Base-by-base conservation (phyloP, 1,140 invertebrate species). In the Pantala flavescens region DNA sequence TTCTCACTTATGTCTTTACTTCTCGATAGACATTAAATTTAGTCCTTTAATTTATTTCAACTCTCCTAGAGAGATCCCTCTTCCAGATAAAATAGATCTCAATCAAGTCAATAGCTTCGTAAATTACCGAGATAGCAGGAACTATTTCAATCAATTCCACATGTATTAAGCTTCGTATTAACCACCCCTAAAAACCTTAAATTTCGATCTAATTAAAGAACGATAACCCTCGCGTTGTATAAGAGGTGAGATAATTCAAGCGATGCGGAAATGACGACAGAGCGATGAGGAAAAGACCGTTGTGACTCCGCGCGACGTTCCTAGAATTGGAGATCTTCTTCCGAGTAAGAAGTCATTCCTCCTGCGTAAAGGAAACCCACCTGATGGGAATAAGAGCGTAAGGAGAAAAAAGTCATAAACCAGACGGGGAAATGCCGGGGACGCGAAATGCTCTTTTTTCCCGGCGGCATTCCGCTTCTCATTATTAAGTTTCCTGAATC, bases 301-400 rank as follows among this genome's bases (percentile, higher is more conserved):
- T 21, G 49, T 63, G 49, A 63, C 49, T 63, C 49, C 49, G n/a
- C 16, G 49, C 49, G 3, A 63, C 49, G 49, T 63, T 63, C 49
- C n/a, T 21, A 21, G 49, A 63, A 63, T 63, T 21, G 49, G 49
- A 19, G 49, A 63, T 63, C 49, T 63, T 63, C 49, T 63, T 63
- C 49, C 49, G 14, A 63, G 49, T 63, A 63, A 63, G 49, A 63
- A 63, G 49, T 63, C 49, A 63, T 63, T 63, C 49, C 49, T 63
- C 49, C 49, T 63, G n/a, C 3, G 49, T 16, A 63, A 63, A 16
- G 49, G 49, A 63, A 63, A 63, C 49, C 28, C 49, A 63, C 49
- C 49, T 63, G 49, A 63, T 63, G 49, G 49, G 12, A 63, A 21
- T 63, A 21, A 63, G 49, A 63, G 49, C 14, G 49, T 16, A 63